Percentiles rank a stretch among this genome's conserved stretches.
Evolutionary conservation across 2,797 vertebrate genomes (phyloP).

Genomic region (Pitangus sulphuratus): DNA sequence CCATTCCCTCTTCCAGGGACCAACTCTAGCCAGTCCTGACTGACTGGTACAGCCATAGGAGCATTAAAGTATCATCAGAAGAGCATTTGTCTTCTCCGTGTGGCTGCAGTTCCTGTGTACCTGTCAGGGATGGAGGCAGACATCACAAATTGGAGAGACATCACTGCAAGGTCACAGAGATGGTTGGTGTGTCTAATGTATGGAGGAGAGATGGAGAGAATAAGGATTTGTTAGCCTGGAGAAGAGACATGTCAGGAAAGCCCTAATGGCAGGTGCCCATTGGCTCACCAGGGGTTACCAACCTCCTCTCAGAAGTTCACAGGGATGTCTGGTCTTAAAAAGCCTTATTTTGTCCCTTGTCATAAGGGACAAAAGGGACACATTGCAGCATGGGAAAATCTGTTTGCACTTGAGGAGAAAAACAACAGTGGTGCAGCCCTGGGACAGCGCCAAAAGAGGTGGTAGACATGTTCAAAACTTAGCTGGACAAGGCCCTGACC

Average conservation of each 20-base stretch:
- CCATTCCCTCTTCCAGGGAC: neutral
- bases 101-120: neutral
- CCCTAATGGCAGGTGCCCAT: neutral
- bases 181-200: neutral
- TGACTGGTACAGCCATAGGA: neutral
- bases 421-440: neutral
- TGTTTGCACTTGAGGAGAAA: neutral
- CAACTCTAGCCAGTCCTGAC: neutral
- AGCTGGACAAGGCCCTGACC: neutral
- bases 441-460: neutral
- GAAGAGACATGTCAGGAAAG: neutral
- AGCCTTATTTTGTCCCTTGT: neutral
- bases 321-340: neutral
- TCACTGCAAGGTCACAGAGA: rapidly evolving
- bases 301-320: neutral
- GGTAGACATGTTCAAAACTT: neutral
- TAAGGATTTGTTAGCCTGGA: neutral
- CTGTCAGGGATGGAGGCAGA: neutral
- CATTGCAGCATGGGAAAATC: neutral
- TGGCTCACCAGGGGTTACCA: neutral
- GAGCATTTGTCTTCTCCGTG: neutral
- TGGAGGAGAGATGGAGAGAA: neutral
- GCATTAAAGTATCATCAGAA: neutral
- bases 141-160: neutral
- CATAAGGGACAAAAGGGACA: neutral